phyloP scores from a whole-genome alignment of 2,113 vertebrate genomes.

The Cavia aperea region DNA sequence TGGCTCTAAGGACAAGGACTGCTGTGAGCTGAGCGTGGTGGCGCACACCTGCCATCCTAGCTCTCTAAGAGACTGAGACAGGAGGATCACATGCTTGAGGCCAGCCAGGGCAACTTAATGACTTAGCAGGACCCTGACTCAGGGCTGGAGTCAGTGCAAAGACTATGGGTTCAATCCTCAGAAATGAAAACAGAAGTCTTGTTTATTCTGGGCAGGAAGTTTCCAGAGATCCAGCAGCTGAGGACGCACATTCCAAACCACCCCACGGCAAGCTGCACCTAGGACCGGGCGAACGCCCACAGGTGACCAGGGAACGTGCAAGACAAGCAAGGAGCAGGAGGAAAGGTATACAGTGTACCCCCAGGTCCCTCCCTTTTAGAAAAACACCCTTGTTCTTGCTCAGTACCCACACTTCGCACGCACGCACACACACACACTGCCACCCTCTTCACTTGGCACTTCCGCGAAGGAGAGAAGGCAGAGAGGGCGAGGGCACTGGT shows the following conservation, averaged over 20 bases:
- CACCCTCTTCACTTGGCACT: not conserved
- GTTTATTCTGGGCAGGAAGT: not conserved
- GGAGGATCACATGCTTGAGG: not conserved
- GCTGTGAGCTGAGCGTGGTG: not conserved
- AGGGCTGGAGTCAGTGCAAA: not conserved
- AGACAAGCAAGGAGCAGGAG: not conserved
- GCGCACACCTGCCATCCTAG: not conserved
- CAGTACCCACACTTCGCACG: too few relatives aligned
- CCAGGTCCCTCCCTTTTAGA: not conserved
- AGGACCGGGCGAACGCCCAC: not conserved
- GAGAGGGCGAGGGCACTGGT: rapidly evolving
- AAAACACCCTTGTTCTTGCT: not conserved
- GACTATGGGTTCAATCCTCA: not conserved
- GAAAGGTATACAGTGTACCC: not conserved
- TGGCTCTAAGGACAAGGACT: not conserved
- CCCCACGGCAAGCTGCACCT: not conserved
- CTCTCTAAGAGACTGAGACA: not conserved
- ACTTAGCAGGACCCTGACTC: not conserved
- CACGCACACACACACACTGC: too few relatives aligned
- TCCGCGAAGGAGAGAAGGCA: not conserved
- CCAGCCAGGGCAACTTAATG: not conserved
- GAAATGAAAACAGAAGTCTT: not conserved
- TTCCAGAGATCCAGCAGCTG: not conserved
- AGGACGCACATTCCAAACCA: not conserved
- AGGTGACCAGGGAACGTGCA: rapidly evolving